phyloP scores from a whole-genome alignment of 2,113 vertebrate species.

The Chionodraco myersi region DNA sequence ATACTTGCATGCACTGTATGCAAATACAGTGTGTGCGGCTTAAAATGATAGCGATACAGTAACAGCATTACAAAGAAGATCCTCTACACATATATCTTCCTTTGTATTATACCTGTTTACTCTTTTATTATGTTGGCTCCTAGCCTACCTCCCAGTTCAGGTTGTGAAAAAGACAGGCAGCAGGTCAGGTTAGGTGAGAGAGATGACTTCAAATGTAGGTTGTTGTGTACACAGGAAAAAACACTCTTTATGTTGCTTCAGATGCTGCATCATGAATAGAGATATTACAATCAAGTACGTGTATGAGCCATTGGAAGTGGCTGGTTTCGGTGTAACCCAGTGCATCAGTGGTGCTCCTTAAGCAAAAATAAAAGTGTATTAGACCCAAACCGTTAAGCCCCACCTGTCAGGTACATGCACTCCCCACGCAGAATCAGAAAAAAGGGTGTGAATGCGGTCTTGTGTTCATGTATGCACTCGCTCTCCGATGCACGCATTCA shows the following conservation, averaged over 20 bases:
- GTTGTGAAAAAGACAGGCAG: background rate
- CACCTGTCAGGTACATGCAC: background rate
- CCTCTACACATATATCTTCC: background rate
- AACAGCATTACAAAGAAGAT: background rate
- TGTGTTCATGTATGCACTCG: background rate
- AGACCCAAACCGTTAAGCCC: no score
- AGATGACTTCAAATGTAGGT: conserved; percentile 4
- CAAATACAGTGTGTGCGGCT: background rate
- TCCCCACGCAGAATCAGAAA: background rate
- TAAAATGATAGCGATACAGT: conserved; percentile 5
- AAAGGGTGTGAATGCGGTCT: background rate
- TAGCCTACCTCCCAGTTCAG: background rate
- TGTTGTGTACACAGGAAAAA: background rate
- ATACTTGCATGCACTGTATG: background rate
- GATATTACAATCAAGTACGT: background rate
- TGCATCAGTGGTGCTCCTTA: background rate
- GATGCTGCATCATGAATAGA: background rate
- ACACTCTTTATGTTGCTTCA: background rate
- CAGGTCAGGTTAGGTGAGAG: conserved; percentile 1
- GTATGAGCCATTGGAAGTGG: background rate
- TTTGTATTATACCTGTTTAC: background rate
- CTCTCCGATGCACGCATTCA: conserved; percentile 1
- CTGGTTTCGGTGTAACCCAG: background rate
- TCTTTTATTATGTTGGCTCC: background rate
- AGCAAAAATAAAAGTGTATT: background rate